Percentiles rank a stretch among this genome's conserved stretches.
Evolutionary conservation across 2,113 vertebrate genomes (phyloP).

Genomic region (Upupa epops): DNA sequence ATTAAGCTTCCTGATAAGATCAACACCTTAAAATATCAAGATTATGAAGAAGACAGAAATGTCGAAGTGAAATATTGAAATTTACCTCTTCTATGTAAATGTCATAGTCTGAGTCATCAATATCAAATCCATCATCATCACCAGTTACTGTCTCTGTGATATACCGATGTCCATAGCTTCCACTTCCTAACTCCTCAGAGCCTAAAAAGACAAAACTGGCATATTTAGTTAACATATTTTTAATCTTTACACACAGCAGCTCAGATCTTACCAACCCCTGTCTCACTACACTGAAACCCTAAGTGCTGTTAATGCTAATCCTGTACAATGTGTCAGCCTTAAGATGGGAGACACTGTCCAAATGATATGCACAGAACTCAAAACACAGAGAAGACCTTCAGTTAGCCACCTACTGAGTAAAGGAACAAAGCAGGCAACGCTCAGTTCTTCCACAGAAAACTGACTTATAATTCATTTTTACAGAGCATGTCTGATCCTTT

Average conservation of each 20-base stretch:
- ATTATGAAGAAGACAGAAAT: not conserved
- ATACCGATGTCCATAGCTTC: constrained; percentile 78
- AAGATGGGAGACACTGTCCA: not conserved
- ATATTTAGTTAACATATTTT: not conserved
- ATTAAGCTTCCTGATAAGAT: not conserved
- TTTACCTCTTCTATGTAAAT: constrained; percentile 91
- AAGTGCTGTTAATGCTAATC: not conserved
- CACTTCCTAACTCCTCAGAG: constrained; percentile 82
- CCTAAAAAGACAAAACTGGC: constrained; percentile 70
- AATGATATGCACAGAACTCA: not conserved
- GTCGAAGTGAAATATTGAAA: not conserved
- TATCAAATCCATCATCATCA: constrained; percentile 81
- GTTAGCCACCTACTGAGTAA: not conserved
- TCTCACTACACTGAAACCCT: not conserved
- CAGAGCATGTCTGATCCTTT: not conserved
- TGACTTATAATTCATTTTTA: not conserved
- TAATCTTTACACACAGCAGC: not conserved
- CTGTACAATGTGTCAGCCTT: not conserved
- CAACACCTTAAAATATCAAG: not conserved
- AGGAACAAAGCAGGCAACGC: not conserved
- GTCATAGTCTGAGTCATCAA: constrained; percentile 90
- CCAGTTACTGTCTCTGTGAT: constrained; percentile 70
- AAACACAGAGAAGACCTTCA: not conserved
- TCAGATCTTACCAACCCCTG: not conserved
- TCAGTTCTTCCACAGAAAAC: not conserved